phyloP scores from a whole-genome alignment of 2,113 vertebrate species.

The Ictalurus furcatus region DNA sequence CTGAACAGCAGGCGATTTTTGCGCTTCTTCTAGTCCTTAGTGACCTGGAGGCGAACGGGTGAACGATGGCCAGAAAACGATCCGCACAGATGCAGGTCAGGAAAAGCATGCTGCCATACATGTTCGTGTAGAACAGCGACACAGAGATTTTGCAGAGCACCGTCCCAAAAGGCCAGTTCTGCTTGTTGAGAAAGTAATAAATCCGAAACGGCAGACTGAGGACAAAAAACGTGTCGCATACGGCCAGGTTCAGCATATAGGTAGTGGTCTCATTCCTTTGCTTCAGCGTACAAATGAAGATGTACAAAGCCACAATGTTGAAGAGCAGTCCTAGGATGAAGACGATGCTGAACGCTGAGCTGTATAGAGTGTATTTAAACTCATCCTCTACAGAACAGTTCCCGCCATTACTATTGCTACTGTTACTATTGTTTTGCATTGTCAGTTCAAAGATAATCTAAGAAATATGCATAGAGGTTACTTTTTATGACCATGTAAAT shows the following conservation, averaged over 20 bases:
- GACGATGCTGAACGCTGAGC: slow-evolving; percentile 80
- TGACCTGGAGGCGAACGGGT: slow-evolving; percentile 80
- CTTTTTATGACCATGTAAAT: background rate
- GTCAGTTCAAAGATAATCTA: slow-evolving; percentile 35
- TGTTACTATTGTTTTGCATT: slow-evolving; percentile 57
- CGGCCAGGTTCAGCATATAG: slow-evolving; percentile 84
- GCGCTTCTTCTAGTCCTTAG: slow-evolving; percentile 80
- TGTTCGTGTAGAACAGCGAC: slow-evolving; percentile 81
- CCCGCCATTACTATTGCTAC: background rate
- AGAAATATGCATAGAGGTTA: background rate
- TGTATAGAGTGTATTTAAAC: slow-evolving; percentile 84
- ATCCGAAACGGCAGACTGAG: slow-evolving; percentile 83
- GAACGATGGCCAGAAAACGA: slow-evolving; percentile 82
- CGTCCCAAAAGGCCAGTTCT: slow-evolving; percentile 79
- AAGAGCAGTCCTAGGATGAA: slow-evolving; percentile 83
- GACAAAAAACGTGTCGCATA: slow-evolving; percentile 83
- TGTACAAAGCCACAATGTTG: slow-evolving; percentile 82
- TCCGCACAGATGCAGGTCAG: slow-evolving; percentile 84
- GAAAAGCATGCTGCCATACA: slow-evolving; percentile 87
- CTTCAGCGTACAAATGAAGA: slow-evolving; percentile 79
- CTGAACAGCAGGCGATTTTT: slow-evolving; percentile 72
- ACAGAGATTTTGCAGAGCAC: slow-evolving; percentile 82
- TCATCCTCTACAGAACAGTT: slow-evolving; percentile 75
- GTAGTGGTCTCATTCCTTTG: slow-evolving; percentile 82
- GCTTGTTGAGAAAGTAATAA: slow-evolving; percentile 76